Base-by-base conservation (phyloP, 1,140 invertebrate species). In the Tachypleus tridentatus region DNA sequence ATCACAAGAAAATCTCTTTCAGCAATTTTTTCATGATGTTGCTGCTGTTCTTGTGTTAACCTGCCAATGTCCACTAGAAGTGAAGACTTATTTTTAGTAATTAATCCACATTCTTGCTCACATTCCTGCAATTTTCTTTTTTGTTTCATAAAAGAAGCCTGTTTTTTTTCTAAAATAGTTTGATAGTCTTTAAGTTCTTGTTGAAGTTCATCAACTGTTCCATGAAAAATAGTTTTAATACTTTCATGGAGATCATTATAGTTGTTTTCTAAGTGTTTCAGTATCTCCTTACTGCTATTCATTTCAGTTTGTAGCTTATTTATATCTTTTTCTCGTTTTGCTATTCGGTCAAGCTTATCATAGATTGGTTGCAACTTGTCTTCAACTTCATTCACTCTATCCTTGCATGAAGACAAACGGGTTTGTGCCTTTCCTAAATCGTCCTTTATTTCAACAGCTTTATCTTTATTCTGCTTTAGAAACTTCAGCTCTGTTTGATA, bases 351-450 rank as follows among this genome's bases (percentile, higher is more conserved):
- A 5, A 29, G 29, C 29, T 29, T 29, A 29, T 29, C 29, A 29
- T 2, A 29, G 29, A 68, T 60, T 51, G 67, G 67, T 71, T 82
- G 76, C 3, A 91, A 72, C 72, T 81, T 74, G 9, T 72, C 70
- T 48, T 79, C 71, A 11, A 83, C 77, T 57, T 80, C 73, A 29
- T 76, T 66, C 49, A 91, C 83, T 70, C 84, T 81, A 57, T 82
- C 75, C 49, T 80, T 75, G 9, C 83, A 77, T 63, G 80, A 76
- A 10, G 76, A 72, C 51, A 85, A 78, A 72, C 84, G 82, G 1
- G 77, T 72, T 73, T 87, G 81, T 49, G 82, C 75, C 52, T 86
- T 80, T 48, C 81, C 77, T 10, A 89, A 80, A 66, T 76, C 73
- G 4, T 67, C 68, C 63, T 77, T 74, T 60, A 76, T 74, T 71